Base-by-base conservation (phyloP, 2,888 invertebrate species). In the Amblyjoppa fuscipennis region DNA sequence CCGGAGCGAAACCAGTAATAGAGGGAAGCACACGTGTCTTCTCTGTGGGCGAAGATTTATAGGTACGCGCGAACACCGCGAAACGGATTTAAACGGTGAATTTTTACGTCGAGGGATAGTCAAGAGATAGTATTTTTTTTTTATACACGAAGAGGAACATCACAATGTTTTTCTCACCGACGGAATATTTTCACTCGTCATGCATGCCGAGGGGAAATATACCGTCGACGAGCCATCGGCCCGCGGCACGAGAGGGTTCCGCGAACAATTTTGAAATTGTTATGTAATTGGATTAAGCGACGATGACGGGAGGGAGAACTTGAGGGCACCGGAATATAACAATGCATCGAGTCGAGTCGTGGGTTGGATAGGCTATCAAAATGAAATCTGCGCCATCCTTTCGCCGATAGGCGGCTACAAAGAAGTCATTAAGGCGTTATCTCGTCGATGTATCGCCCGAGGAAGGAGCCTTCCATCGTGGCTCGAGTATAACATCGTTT, bases 191-290 rank as follows among this genome's bases (percentile, higher is more conserved):
- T 9, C 0, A 41, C 11, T 9, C 11, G 41, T 9, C 41, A 9
- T 78, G 56, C 6, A 11, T 56, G 25, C 11, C 56, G 66, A 25
- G 49, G 28, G 16, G 31, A 51, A 31, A 49, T 76, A 34, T 49
- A 28, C 3, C 25, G 45, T 49, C 34, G 59, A 66, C 31, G 66
- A 68, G 56, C 49, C 66, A 56, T 13, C 66, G 28, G 56, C 13
- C 73, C 38, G 28, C n/a, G 45, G 59, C 11, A 56, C 2, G 20
- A 56, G 28, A 59, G 76, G 61, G 45, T 20, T 41, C 13, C 11
- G 45, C 28, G 38, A 51, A 68, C 56, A 69, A 78, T 78, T 69
- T 78, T 38, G 56, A 78, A 78, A 78, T 78, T 41, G 59, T 51
- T 69, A 78, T 59, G 51, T 68, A 68, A 31, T 64, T 68, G 69